Evolutionary conservation across 2,113 vertebrate species (phyloP).

Genomic region (Pseudorasbora parva): DNA sequence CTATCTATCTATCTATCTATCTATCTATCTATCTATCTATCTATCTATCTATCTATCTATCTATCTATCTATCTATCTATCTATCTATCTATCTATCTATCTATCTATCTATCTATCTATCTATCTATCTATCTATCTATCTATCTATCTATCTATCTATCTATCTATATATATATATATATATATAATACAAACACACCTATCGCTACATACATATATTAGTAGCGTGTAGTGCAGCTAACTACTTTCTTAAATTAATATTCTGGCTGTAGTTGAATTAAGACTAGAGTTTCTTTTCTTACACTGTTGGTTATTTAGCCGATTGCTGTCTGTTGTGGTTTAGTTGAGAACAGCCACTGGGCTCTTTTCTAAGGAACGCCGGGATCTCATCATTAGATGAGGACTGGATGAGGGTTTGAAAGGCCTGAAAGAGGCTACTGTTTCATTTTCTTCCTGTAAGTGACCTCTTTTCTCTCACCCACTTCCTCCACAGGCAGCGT

Average conservation of each 20-base stretch:
- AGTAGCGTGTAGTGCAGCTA: neutral
- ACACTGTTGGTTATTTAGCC: neutral
- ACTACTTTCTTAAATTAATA: neutral
- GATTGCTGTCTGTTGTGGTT: neutral
- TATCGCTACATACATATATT: neutral
- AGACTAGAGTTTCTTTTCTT: neutral
- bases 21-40: too few relatives aligned
- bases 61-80: too few relatives aligned
- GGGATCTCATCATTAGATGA: constrained; percentile 24
- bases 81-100: too few relatives aligned
- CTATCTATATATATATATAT: too few relatives aligned
- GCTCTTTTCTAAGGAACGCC: neutral
- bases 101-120: too few relatives aligned
- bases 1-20: too few relatives aligned
- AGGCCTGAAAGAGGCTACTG: constrained; percentile 72
- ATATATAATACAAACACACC: too few relatives aligned
- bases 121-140: too few relatives aligned
- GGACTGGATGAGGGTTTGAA: constrained; percentile 61
- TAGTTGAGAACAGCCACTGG: neutral
- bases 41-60: too few relatives aligned
- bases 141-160: too few relatives aligned
- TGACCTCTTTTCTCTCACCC: constrained; percentile 55
- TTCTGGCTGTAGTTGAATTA: neutral
- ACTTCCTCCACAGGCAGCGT: constrained; percentile 66
- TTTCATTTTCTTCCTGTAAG: constrained; percentile 70